Base-by-base conservation (phyloP, 2,113 vertebrate genomes). In the Ciconia stormi region DNA sequence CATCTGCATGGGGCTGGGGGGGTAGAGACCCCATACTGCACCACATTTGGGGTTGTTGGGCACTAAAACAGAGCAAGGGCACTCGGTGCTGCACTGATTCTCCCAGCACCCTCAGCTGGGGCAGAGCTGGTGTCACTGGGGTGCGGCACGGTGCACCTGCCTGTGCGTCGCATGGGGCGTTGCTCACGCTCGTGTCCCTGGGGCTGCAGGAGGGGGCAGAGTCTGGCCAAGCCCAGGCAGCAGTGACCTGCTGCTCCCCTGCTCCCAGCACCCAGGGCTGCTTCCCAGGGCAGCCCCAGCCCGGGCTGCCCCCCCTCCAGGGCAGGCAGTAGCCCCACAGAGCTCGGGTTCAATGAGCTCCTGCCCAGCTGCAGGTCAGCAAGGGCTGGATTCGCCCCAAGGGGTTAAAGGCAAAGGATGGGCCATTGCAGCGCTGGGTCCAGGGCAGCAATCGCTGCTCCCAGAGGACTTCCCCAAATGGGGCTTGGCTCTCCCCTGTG, bases 81-180 rank as follows among this genome's bases (percentile, higher is more conserved):
- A 40, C 16, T 47, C 1, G 1, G 66, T 27, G 49, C 62, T 44
- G 40, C 1, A 5, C 27, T 30, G 80, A n/a, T 76, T 34, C 29
- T 46, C 25, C 40, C 56, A 80, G 36, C 10, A 34, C 2, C 17
- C 27, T 88, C 38, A 56, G 58, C 32, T 40, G 19, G 27, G 19
- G 27, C 19, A 73, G 36, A 81, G 30, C 62, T 47, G 47, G 29
- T 66, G 56, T 40, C 90, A 71, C 49, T 19, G 38, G 47, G 9
- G 20, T 44, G 59, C 63, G 30, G 44, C 19, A 19, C 2, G 0
- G 32, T 26, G 42, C 55, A 73, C 17, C 36, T 40, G 25, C 18
- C 30, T 36, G 9, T 0, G 0, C 22, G 23, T 53, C 2, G 1
- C 55, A 13, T 3, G 32, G 40, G 36, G 8, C 4, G 1, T 34